Conservation (phyloP, 92 coral and sea anemone species). For the Pocillopora grandis region DNA sequence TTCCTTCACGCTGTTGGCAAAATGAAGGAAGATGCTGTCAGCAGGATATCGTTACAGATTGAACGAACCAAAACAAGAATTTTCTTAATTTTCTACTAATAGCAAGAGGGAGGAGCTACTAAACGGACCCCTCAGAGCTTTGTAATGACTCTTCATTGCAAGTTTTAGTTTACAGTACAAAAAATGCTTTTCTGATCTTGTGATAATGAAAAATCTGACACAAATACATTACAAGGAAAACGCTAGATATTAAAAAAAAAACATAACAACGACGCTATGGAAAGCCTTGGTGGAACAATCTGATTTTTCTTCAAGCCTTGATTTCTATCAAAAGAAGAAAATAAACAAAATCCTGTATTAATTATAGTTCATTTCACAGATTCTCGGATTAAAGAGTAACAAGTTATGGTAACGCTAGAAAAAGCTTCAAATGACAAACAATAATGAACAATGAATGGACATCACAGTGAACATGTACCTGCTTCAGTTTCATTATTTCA, state of each 20-base stretch:
- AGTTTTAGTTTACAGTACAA: slow-evolving; percentile 30
- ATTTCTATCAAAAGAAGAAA: slow-evolving; percentile 10
- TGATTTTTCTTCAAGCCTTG: not conserved
- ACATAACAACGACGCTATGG: not conserved
- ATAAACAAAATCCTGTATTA: slow-evolving; percentile 9
- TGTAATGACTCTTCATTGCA: slow-evolving; percentile 42
- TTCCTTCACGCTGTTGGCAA: slow-evolving; percentile 39
- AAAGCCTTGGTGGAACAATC: not conserved
- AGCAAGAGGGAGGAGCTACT: slow-evolving; percentile 38
- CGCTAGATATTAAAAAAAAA: slow-evolving; percentile 7
- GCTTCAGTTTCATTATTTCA: not conserved
- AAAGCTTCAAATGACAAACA: not conserved
- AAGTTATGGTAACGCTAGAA: slow-evolving; percentile 11
- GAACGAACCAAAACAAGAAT: slow-evolving; percentile 37
- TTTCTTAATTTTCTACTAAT: slow-evolving; percentile 35
- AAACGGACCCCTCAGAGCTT: slow-evolving; percentile 32
- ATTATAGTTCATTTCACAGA: not conserved
- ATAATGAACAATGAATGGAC: not conserved
- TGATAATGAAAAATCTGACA: slow-evolving; percentile 14
- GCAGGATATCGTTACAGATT: slow-evolving; percentile 35
- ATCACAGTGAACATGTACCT: not conserved
- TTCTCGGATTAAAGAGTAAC: slow-evolving; percentile 6
- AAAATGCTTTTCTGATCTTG: slow-evolving; percentile 21
- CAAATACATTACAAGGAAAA: slow-evolving; percentile 8
- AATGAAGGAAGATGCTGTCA: slow-evolving; percentile 34